Evolutionary conservation across 2,888 invertebrate genomes (phyloP).

Genomic region (Mythimna impura): DNA sequence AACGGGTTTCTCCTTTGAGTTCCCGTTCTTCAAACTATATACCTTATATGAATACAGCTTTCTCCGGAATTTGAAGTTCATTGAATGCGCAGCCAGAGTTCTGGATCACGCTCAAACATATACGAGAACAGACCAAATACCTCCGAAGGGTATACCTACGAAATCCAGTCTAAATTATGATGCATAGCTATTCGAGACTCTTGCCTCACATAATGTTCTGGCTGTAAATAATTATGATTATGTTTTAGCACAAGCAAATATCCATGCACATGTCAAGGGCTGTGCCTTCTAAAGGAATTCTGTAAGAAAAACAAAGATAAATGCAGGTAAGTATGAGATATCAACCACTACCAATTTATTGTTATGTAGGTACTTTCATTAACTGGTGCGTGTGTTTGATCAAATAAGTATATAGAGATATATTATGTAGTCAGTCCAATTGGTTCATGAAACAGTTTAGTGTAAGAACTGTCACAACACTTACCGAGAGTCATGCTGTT

Average conservation of each 20-base stretch:
- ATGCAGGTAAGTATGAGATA: constrained; percentile 31
- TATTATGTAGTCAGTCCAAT: not conserved
- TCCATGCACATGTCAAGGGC: constrained; percentile 12
- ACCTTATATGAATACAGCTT: not conserved
- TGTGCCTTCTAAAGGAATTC: constrained; percentile 20
- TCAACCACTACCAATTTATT: too few species aligned
- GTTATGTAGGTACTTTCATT: not conserved
- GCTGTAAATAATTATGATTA: not conserved
- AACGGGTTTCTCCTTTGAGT: too few species aligned
- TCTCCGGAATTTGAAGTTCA: not conserved
- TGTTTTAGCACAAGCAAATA: constrained; percentile 3
- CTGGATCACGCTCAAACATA: not conserved
- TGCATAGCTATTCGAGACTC: not conserved
- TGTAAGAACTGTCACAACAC: not conserved
- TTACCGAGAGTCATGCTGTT: not conserved
- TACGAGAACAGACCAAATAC: not conserved
- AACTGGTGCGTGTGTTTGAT: not conserved
- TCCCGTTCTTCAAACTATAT: too few species aligned
- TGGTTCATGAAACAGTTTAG: not conserved
- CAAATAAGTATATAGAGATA: not conserved
- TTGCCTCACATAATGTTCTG: not conserved
- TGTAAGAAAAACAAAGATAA: not conserved
- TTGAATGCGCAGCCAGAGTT: not conserved
- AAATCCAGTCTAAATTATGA: not conserved
- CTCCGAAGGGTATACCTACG: not conserved